phyloP scores from a whole-genome alignment of 2,888 invertebrate species.

The Sabatieria punctata region DNA sequence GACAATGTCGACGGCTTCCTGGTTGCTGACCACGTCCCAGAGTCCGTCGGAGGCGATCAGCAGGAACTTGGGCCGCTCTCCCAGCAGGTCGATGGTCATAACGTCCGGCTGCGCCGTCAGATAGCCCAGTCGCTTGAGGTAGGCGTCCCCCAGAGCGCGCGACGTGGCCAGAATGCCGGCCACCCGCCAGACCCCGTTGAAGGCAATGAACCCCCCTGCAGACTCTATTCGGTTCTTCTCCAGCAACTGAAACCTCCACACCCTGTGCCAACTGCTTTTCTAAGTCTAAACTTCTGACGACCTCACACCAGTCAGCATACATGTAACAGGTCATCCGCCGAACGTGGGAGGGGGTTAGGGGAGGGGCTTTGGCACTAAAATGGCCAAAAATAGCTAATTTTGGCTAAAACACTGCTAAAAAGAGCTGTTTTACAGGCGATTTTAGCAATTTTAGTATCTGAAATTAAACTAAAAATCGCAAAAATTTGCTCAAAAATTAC shows the following conservation, averaged over 20 bases:
- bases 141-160: slow-evolving; percentile 82
- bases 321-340: no score
- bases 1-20: slow-evolving; percentile 49
- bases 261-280: no score
- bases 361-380: no score
- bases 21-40: slow-evolving; percentile 88
- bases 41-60: slow-evolving; percentile 85
- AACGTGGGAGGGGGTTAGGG: no score
- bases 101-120: slow-evolving; percentile 92
- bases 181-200: slow-evolving; percentile 78
- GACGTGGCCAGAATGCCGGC: slow-evolving; percentile 86
- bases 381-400: no score
- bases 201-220: slow-evolving; percentile 77
- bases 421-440: no score
- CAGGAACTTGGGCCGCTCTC: slow-evolving; percentile 47
- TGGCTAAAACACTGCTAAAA: no score
- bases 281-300: no score
- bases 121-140: slow-evolving; percentile 74
- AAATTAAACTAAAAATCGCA: no score
- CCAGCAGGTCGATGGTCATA: slow-evolving; percentile 1
- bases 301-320: no score
- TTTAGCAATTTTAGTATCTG: no score
- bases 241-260: slow-evolving; percentile 53
- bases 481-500: no score
- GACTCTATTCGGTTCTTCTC: slow-evolving; percentile 79